These are phyloP conservation scores for Callyntrura guangdongensis DNA, from an alignment of 2,888 invertebrate genomes.

Conservation along the genomic window DNA sequence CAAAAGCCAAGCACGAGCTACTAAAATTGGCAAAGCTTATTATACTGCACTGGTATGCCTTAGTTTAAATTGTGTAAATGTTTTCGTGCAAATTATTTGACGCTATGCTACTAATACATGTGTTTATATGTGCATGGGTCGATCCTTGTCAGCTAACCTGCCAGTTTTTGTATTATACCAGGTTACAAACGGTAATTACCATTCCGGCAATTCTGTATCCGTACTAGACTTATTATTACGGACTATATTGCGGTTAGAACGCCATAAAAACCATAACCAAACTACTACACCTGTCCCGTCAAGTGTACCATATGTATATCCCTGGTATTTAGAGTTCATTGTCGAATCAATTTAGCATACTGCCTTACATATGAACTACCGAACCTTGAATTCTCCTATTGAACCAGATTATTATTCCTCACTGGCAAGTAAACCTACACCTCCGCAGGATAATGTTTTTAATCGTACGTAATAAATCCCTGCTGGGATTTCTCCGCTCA, in stretches of 20 bases:
- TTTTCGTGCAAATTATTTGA: too few species aligned
- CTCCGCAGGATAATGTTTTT: slow-evolving; percentile 2
- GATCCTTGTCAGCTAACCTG: too few species aligned
- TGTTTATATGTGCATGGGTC: too few species aligned
- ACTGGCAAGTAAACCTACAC: not conserved
- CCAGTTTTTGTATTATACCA: too few species aligned
- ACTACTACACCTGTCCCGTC: not conserved
- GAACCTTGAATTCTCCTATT: slow-evolving; percentile 35
- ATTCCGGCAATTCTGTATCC: not conserved
- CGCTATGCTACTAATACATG: not conserved
- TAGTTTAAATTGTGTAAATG: too few species aligned
- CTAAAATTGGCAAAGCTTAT: slow-evolving; percentile 59
- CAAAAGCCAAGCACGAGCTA: slow-evolving; percentile 33
- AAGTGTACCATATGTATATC: not conserved
- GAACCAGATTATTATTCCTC: not conserved
- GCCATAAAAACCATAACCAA: too few species aligned
- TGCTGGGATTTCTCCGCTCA: slow-evolving; percentile 80
- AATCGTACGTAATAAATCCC: slow-evolving; percentile 33
- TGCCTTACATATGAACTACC: not conserved
- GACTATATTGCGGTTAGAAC: too few species aligned
- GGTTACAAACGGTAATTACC: not conserved
- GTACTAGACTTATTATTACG: too few species aligned
- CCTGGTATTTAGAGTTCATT: not conserved
- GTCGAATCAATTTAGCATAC: slow-evolving; percentile 4
- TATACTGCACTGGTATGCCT: too few species aligned